phyloP scores from a whole-genome alignment of 2,113 vertebrate genomes.

The Cheilinus undulatus region DNA sequence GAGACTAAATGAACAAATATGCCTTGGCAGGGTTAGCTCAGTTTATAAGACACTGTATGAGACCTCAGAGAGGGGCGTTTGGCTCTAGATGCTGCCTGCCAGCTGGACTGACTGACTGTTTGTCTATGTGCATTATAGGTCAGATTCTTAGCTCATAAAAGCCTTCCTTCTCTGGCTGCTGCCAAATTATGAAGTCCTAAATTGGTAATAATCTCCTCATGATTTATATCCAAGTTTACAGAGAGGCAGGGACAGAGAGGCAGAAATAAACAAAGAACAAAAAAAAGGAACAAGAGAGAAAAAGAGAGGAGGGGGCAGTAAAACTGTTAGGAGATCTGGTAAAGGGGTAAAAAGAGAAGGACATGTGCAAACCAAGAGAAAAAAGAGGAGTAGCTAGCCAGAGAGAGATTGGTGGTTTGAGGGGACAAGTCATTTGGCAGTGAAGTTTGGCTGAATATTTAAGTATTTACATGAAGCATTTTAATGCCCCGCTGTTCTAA shows the following conservation, averaged over 20 bases:
- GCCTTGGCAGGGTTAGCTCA: constrained; percentile 56
- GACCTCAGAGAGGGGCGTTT: constrained; percentile 51
- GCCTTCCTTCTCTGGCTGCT: constrained; percentile 12
- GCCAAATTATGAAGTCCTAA: constrained; percentile 54
- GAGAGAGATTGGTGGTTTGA: constrained; percentile 13
- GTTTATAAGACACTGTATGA: constrained; percentile 54
- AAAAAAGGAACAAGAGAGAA: constrained; percentile 19
- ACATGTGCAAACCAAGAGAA: not conserved
- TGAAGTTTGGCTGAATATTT: constrained; percentile 31
- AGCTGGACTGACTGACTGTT: constrained; percentile 35
- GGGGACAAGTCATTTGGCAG: constrained; percentile 26
- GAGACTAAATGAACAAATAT: constrained; percentile 63
- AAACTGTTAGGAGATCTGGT: constrained; percentile 28
- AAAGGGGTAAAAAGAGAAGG: constrained; percentile 8
- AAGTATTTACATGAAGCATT: constrained; percentile 18
- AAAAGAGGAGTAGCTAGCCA: not conserved
- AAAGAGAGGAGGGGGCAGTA: not conserved
- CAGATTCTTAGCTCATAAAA: constrained; percentile 43
- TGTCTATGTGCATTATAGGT: constrained; percentile 43
- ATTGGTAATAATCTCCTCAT: constrained; percentile 56
- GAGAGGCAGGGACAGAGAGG: not conserved
- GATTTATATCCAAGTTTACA: constrained; percentile 42
- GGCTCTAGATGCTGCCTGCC: constrained; percentile 52
- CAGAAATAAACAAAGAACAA: constrained; percentile 17
- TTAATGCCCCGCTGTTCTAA: constrained; percentile 15